A percentile compares a stretch with the other conserved stretches of the same genome.
These are phyloP conservation scores for Ornithoptera priamus DNA, from an alignment of 2,888 invertebrate species.

Conservation along the genomic window DNA sequence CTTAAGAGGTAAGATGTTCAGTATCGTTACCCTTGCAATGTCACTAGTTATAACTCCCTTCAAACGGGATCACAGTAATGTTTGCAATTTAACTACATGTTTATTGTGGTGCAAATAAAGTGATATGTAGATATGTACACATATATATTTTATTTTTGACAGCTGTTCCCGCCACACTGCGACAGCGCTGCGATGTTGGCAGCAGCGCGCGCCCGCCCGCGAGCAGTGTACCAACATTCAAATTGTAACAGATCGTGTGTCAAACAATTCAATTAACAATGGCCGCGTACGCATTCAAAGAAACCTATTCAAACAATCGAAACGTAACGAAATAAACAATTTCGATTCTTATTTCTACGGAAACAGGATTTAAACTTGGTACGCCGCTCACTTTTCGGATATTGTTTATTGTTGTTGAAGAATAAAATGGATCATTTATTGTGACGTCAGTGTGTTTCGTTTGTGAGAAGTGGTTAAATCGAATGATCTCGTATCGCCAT, in stretches of 20 bases:
- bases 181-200: conserved; percentile 34
- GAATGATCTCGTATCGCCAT: conserved; percentile 43
- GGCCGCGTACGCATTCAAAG: conserved; percentile 43
- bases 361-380: not conserved
- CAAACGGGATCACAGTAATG: no score
- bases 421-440: conserved; percentile 30
- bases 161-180: conserved; percentile 13
- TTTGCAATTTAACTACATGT: no score
- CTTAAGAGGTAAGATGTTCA: no score
- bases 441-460: conserved; percentile 19
- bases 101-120: no score
- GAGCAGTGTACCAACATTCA: conserved; percentile 37
- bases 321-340: conserved; percentile 1
- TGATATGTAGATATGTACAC: no score
- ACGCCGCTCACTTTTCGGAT: not conserved
- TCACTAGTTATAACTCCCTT: no score
- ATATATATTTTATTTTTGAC: not conserved
- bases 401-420: conserved; percentile 39
- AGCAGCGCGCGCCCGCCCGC: conserved; percentile 48
- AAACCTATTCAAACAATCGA: conserved; percentile 37
- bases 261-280: conserved; percentile 62
- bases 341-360: conserved; percentile 7
- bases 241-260: conserved; percentile 51
- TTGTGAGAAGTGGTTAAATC: conserved; percentile 38
- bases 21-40: no score